These are phyloP conservation scores for Eulemur rufifrons DNA, from an alignment of 2,113 vertebrate species.

Conservation along the genomic window DNA sequence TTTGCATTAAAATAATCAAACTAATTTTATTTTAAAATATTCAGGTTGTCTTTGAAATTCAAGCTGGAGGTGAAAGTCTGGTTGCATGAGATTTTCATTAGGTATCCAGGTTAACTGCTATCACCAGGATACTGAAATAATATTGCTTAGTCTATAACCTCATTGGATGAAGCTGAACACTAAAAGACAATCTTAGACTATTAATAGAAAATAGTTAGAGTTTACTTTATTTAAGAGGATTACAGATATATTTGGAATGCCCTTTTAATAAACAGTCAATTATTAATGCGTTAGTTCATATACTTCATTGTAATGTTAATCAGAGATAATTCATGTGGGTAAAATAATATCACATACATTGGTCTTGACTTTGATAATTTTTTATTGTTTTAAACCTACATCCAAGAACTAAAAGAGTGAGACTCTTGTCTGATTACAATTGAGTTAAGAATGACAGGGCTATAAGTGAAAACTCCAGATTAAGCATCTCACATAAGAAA, in stretches of 20 bases:
- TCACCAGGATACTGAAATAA: background rate
- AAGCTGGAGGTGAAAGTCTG: background rate
- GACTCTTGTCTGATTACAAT: background rate
- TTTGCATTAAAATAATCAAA: slow-evolving; percentile 33
- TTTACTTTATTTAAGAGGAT: slow-evolving; percentile 60
- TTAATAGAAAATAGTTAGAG: slow-evolving; percentile 27
- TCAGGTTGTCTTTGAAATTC: slow-evolving; percentile 33
- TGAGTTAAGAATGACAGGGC: background rate
- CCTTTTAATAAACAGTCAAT: slow-evolving; percentile 52
- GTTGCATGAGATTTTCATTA: background rate
- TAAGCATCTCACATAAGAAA: background rate
- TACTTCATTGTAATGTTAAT: slow-evolving; percentile 22
- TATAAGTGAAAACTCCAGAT: background rate
- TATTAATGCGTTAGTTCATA: slow-evolving; percentile 12
- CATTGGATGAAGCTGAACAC: slow-evolving; percentile 29
- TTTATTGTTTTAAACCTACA: background rate
- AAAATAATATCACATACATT: background rate
- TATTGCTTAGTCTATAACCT: background rate
- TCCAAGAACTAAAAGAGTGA: background rate
- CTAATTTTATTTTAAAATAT: slow-evolving; percentile 35
- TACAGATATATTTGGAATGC: slow-evolving; percentile 42
- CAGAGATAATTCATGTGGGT: background rate
- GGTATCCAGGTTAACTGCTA: background rate
- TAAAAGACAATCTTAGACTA: background rate
- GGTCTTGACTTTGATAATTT: slow-evolving; percentile 33